Evolutionary conservation across 2,797 vertebrate species (phyloP), one percentile per base, ranked within the genome.

Genomic region (Ciconia nigra): DNA sequence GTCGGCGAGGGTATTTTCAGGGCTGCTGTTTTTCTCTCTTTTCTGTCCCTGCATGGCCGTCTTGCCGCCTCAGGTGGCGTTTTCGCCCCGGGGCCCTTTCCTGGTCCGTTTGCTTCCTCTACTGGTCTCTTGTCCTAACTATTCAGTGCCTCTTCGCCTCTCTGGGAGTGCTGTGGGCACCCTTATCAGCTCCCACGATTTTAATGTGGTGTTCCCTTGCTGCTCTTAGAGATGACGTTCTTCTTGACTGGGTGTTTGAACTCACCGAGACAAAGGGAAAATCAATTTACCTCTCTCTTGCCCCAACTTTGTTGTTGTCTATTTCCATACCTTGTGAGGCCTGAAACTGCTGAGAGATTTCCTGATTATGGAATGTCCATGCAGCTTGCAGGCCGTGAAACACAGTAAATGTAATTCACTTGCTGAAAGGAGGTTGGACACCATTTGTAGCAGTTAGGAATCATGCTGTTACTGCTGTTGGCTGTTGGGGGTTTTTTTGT

Each of bases 11-110:
- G 83, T n/a, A 31, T 29, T 89, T 10, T 3, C 0, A 28, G 8
- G 12, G 7, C 0, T 31, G 6, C 4, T 14, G 42, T 5, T 26
- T 31, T 33, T 14, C 3, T 19, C 5, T 14, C 12, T 13, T 5
- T 8, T 10, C 10, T 35, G 55, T 3, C 11, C 18, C 11, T 39
- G 1, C 1, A 0, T 17, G 31, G 4, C 12, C 1, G 2, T 22
- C 4, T 2, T 16, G 5, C 3, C 5, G n/a, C 15, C 7, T 62
- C 26, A 9, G 10, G 10, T 15, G 57, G 55, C 2, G 1, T 22
- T 33, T n/a, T n/a, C 3, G 4, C 7, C 25, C 7, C 6, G 15
- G 6, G 11, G 14, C 10, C 5, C 2, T 7, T 9, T 20, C 4
- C 4, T 49, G 7, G 9, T 14, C 24, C 5, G 2, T 4, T 8